Evolutionary conservation across 37 sponge, comb jelly and placozoan species (phyloP).

Genomic region (Beroe forskalii): DNA sequence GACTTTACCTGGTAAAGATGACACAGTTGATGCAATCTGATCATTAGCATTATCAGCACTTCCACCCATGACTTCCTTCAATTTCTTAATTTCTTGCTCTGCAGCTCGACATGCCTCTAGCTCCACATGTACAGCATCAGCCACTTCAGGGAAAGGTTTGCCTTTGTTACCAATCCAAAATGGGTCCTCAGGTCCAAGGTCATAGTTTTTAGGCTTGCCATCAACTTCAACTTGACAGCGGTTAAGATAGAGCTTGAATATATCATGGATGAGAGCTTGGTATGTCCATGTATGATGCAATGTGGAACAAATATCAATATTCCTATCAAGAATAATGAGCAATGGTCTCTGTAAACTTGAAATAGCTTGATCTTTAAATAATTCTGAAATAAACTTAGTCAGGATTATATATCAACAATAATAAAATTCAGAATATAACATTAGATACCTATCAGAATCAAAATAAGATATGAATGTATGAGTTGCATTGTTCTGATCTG

Average conservation of each 20-base stretch:
- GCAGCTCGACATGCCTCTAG: slow-evolving; percentile 81
- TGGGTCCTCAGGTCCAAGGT: slow-evolving; percentile 72
- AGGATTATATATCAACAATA: background rate
- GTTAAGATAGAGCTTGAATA: slow-evolving; percentile 66
- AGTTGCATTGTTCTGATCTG: too few species aligned
- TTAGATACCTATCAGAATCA: too few species aligned
- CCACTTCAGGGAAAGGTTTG: slow-evolving; percentile 96
- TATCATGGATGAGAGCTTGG: slow-evolving; percentile 91
- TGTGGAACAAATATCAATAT: slow-evolving; percentile 89
- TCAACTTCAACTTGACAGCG: slow-evolving; percentile 49
- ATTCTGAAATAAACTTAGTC: slow-evolving; percentile 13
- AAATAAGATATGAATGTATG: too few species aligned
- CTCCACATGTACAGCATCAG: slow-evolving; percentile 90
- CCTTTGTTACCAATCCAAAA: slow-evolving; percentile 77
- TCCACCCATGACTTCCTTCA: slow-evolving; percentile 85
- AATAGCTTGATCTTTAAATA: slow-evolving; percentile 60
- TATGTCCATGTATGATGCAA: slow-evolving; percentile 99
- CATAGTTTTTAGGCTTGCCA: slow-evolving; percentile 71
- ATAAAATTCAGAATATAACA: too few species aligned
- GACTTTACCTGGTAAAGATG: slow-evolving; percentile 54
- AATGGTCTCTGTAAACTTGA: slow-evolving; percentile 88
- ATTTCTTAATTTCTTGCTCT: slow-evolving; percentile 87
- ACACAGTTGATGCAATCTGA: slow-evolving; percentile 58
- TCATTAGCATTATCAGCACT: slow-evolving; percentile 36
- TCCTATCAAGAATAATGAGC: slow-evolving; percentile 89